These are phyloP conservation scores for Heliconius nattereri DNA, from an alignment of 1,140 invertebrate species.

Conservation along the genomic window DNA sequence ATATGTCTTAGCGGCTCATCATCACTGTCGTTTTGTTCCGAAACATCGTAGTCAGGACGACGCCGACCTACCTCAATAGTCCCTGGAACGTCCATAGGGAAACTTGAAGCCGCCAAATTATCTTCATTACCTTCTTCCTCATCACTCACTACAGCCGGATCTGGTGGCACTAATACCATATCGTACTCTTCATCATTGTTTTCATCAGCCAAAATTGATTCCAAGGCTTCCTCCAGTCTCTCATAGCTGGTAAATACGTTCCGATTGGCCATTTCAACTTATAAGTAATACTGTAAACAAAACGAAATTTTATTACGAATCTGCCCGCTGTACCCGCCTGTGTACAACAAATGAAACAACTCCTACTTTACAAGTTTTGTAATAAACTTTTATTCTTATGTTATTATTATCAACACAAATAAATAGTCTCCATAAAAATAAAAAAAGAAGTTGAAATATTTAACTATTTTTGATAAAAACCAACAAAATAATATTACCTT, in stretches of 20 bases:
- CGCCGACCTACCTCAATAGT: conserved; percentile 45
- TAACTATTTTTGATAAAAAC: conserved; percentile 42
- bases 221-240: conserved; percentile 44
- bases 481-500: conserved; percentile 39
- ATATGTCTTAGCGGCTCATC: conserved; percentile 43
- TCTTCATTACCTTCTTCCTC: conserved; percentile 50
- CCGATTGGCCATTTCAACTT: conserved; percentile 42
- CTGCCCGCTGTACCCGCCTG: conserved; percentile 37
- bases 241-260: conserved; percentile 43
- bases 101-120: conserved; percentile 38
- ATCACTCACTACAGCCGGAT: conserved; percentile 45
- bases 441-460: conserved; percentile 40
- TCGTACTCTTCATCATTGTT: conserved; percentile 48
- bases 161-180: conserved; percentile 46
- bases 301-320: conserved; percentile 42
- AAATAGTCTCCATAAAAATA: conserved; percentile 41
- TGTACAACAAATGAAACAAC: conserved; percentile 45
- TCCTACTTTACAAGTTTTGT: conserved; percentile 40
- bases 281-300: conserved; percentile 41
- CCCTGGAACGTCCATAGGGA: conserved; percentile 42
- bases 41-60: conserved; percentile 41
- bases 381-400: conserved; percentile 41
- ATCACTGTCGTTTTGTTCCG: conserved; percentile 44
- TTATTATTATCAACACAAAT: conserved; percentile 42
- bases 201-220: conserved; percentile 46